Evolutionary conservation across 2,888 invertebrate genomes (phyloP).

Genomic region (Phytoseiulus persimilis): DNA sequence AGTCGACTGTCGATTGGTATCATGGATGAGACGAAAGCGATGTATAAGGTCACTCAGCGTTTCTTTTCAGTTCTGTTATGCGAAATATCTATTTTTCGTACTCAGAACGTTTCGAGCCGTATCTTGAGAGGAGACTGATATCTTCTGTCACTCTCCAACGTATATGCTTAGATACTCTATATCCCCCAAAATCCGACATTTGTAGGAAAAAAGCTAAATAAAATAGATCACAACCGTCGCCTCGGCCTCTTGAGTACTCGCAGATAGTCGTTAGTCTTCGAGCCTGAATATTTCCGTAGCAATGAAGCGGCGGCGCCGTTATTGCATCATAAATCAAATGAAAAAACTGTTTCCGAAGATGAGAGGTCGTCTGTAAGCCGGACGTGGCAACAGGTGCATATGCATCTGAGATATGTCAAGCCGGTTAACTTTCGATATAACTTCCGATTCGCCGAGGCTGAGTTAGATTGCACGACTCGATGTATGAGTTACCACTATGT

Average conservation of each 20-base stretch:
- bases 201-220: background rate
- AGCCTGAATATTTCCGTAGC: too few species aligned
- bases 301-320: too few species aligned
- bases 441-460: too few species aligned
- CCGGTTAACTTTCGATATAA: too few species aligned
- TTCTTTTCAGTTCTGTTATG: background rate
- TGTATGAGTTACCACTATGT: too few species aligned
- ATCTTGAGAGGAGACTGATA: background rate
- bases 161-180: background rate
- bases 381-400: too few species aligned
- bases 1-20: background rate
- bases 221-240: background rate
- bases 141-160: background rate
- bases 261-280: too few species aligned
- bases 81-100: background rate
- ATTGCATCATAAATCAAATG: too few species aligned
- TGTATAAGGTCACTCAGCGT: background rate
- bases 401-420: too few species aligned
- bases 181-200: background rate
- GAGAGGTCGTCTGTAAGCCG: too few species aligned
- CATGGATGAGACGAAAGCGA: background rate
- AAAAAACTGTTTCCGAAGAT: too few species aligned
- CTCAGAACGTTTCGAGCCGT: background rate
- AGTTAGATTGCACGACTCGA: too few species aligned
- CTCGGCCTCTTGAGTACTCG: background rate